Percentiles rank a stretch among this genome's conserved stretches.
These are phyloP conservation scores for Danio jaintianensis DNA, from an alignment of 2,797 vertebrate species.

Conservation along the genomic window DNA sequence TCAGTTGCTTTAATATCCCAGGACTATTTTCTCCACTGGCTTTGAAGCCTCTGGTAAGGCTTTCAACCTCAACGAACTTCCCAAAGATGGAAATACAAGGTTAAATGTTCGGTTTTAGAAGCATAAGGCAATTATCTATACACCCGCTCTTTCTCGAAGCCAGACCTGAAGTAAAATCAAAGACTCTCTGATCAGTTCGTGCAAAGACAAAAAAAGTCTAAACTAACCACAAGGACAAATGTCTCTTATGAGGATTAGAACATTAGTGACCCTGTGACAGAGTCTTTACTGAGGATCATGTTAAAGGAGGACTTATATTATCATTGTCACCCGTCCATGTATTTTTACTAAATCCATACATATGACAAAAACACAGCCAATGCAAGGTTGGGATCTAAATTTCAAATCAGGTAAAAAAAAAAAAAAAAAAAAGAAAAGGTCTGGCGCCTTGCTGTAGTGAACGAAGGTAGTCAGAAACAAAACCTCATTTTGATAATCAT, in stretches of 20 bases:
- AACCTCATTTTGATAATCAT: background rate
- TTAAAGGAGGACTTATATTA: constrained; percentile 3
- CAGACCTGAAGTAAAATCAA: constrained; percentile 35
- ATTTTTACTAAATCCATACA: background rate
- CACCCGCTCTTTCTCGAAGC: background rate
- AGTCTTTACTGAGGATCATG: constrained; percentile 15
- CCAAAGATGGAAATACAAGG: constrained; percentile 17
- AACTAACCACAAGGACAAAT: constrained; percentile 14
- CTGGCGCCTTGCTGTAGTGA: background rate
- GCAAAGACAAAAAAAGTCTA: constrained; percentile 15
- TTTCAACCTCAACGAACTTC: constrained; percentile 15
- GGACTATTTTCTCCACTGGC: constrained; percentile 4
- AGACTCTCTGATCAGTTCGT: background rate
- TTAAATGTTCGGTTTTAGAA: constrained; percentile 41
- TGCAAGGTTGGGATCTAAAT: background rate
- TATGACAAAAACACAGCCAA: background rate
- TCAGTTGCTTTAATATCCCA: background rate
- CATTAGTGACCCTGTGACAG: background rate
- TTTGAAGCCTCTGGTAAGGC: constrained; percentile 40
- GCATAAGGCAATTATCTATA: constrained; percentile 49
- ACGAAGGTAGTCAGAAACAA: background rate
- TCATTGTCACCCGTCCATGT: background rate
- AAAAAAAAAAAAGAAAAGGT: too few relatives aligned
- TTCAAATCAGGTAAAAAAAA: background rate
- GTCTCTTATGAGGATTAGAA: constrained; percentile 18